A percentile compares a stretch with the other conserved stretches of the same genome.
phyloP scores from a whole-genome alignment of 2,797 vertebrate genomes.

The Lepilemur septentrionalis region DNA sequence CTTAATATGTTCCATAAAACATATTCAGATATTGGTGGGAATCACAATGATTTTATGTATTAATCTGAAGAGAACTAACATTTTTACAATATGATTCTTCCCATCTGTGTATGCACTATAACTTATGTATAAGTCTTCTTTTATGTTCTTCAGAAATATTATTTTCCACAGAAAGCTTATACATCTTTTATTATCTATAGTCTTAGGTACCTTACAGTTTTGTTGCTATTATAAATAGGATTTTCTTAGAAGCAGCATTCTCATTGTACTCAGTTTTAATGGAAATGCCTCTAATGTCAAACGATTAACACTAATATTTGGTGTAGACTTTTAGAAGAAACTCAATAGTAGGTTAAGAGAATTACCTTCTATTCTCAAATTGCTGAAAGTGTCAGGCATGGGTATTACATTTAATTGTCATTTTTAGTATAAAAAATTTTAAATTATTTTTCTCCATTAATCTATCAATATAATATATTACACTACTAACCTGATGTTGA shows the following conservation, averaged over 20 bases:
- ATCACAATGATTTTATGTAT: not conserved
- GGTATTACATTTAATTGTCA: not conserved
- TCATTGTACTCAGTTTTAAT: not conserved
- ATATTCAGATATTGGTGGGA: not conserved
- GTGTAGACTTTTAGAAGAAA: not conserved
- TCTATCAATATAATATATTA: not conserved
- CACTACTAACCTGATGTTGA: not conserved
- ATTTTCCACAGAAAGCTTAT: not conserved
- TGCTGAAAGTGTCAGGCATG: not conserved
- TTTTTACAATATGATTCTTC: not conserved
- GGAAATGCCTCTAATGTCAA: not conserved
- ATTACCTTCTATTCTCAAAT: not conserved
- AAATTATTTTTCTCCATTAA: not conserved
- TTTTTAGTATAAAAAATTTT: not conserved
- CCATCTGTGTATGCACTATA: not conserved
- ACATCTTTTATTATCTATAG: not conserved
- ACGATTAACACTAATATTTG: not conserved
- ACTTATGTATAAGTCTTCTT: not conserved
- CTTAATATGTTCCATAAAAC: not conserved
- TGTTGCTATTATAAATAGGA: not conserved
- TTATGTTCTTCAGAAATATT: not conserved
- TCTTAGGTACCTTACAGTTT: not conserved
- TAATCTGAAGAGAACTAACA: not conserved
- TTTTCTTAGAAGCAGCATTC: not conserved
- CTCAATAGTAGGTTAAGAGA: not conserved